Conservation (phyloP, 1,140 invertebrate species). For the Lepidurus apus region DNA sequence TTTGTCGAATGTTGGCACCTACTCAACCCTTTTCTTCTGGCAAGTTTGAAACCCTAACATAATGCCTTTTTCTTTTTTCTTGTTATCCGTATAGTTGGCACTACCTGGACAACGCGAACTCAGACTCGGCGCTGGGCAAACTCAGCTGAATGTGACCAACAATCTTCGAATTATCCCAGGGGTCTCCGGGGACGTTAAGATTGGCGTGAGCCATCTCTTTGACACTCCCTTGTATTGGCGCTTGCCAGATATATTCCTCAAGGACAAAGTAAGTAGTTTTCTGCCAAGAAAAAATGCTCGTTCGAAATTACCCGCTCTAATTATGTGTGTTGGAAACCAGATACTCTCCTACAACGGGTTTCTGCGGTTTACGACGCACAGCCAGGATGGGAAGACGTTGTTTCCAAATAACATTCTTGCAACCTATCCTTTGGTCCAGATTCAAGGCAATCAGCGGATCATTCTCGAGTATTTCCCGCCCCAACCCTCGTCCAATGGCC, state of each 20-base stretch:
- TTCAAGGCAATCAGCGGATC: slow-evolving; percentile 70
- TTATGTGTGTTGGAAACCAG: slow-evolving; percentile 44
- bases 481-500: slow-evolving; percentile 45
- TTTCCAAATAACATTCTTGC: slow-evolving; percentile 56
- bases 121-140: slow-evolving; percentile 38
- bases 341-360: slow-evolving; percentile 88
- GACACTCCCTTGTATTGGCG: slow-evolving; percentile 80
- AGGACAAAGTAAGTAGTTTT: slow-evolving; percentile 63
- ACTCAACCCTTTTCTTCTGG: not conserved
- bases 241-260: slow-evolving; percentile 72
- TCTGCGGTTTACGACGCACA: slow-evolving; percentile 69
- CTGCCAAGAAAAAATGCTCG: not conserved
- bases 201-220: slow-evolving; percentile 59
- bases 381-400: slow-evolving; percentile 53
- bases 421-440: slow-evolving; percentile 70
- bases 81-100: slow-evolving; percentile 43
- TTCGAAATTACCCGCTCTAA: slow-evolving; percentile 1
- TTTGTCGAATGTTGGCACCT: not conserved
- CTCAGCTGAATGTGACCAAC: slow-evolving; percentile 52
- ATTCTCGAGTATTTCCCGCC: slow-evolving; percentile 67
- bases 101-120: slow-evolving; percentile 45
- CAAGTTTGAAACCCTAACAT: not conserved
- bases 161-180: slow-evolving; percentile 61
- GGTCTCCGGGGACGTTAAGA: slow-evolving; percentile 56
- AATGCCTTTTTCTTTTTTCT: not conserved